These are phyloP conservation scores for Sphaerophoria taeniata DNA, from an alignment of 2,888 invertebrate species.

Conservation along the genomic window DNA sequence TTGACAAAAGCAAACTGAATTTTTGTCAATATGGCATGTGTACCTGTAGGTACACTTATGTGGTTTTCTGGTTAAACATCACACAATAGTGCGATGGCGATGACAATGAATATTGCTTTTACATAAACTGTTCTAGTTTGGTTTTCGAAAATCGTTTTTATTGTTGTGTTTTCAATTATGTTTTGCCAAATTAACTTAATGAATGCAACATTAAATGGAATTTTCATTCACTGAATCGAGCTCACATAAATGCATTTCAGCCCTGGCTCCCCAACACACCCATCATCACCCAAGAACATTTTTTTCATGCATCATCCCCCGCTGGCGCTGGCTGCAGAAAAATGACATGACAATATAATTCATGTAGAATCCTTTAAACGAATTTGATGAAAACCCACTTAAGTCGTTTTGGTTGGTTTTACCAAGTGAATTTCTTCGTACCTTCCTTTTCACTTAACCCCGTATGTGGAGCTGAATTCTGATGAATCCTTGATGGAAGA, in stretches of 20 bases:
- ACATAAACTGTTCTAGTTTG: slow-evolving; percentile 2
- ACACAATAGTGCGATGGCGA: neutral
- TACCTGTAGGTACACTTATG: slow-evolving; percentile 12
- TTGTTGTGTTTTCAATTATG: neutral
- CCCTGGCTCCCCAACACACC: neutral
- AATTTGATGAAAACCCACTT: slow-evolving; percentile 73
- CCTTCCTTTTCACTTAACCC: neutral
- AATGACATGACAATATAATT: slow-evolving; percentile 51
- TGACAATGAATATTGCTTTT: neutral
- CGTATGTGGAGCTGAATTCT: neutral
- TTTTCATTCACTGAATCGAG: slow-evolving; percentile 12
- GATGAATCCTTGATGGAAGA: neutral
- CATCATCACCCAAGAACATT: too few relatives aligned
- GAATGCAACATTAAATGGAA: slow-evolving; percentile 38
- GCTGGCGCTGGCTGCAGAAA: neutral
- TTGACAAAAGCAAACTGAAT: neutral
- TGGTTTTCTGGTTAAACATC: slow-evolving; percentile 23
- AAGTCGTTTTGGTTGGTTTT: slow-evolving; percentile 72
- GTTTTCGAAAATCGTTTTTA: neutral
- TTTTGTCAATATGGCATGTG: slow-evolving; percentile 1
- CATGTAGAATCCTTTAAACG: slow-evolving; percentile 68
- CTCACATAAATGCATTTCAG: slow-evolving; percentile 6
- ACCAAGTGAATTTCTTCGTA: slow-evolving; percentile 64
- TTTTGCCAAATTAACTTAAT: slow-evolving; percentile 1
- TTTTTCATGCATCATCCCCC: neutral